phyloP scores from a whole-genome alignment of 1,140 invertebrate species.

The Caerostris darwini region DNA sequence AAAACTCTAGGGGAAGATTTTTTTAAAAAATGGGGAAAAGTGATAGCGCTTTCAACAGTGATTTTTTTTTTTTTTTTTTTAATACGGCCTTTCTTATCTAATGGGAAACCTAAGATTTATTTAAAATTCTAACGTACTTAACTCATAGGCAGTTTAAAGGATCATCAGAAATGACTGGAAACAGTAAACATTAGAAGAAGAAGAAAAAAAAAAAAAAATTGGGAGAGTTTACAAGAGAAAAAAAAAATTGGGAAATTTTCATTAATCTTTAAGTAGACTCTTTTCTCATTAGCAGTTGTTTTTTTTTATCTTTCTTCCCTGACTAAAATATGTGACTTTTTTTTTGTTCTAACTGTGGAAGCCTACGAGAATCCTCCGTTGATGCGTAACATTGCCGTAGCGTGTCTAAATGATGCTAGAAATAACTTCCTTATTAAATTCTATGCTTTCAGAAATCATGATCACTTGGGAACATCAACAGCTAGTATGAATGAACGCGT shows the following conservation, averaged over 20 bases:
- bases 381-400: not conserved
- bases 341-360: not conserved
- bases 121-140: too few relatives aligned
- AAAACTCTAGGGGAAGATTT: too few relatives aligned
- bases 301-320: not conserved
- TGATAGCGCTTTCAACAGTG: too few relatives aligned
- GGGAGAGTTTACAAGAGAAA: too few relatives aligned
- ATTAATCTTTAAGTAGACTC: too few relatives aligned
- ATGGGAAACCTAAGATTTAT: too few relatives aligned
- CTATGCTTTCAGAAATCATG: not conserved
- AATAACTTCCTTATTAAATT: constrained; percentile 4
- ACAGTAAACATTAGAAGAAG: not conserved
- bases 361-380: not conserved
- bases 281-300: not conserved
- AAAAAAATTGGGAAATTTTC: too few relatives aligned
- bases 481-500: not conserved
- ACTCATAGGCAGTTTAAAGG: too few relatives aligned
- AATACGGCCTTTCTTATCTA: too few relatives aligned
- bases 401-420: not conserved
- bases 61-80: too few relatives aligned
- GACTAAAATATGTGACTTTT: not conserved
- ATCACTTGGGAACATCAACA: not conserved
- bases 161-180: not conserved
- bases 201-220: not conserved
- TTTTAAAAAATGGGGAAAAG: too few relatives aligned